Evolutionary conservation across 2,113 vertebrate genomes (phyloP), one percentile per base, ranked within the genome.

Genomic region (Amblyopsis rosae): DNA sequence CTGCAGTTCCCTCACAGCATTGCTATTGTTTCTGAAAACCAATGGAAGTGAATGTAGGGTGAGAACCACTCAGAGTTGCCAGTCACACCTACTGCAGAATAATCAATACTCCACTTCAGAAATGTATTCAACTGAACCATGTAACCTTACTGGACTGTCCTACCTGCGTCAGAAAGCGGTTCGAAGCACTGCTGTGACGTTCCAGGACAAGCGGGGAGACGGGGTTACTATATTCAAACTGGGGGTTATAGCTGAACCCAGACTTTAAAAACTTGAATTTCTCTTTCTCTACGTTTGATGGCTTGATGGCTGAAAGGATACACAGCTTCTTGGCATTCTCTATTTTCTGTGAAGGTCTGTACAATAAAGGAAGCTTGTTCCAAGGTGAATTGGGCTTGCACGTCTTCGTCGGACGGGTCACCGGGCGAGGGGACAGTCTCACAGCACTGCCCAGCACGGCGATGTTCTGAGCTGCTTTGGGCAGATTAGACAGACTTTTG

Each of bases 291-390:
- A 98, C 92, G 0, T 99, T 99, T 62, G 86, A 93, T 0, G 97
- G 97, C 77, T 98, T 99, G 86, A 99, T 94, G 1, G 96, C 96
- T 0, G 95, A 86, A 46, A 98, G 90, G 12, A 98, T 92, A 75
- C 95, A 98, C 63, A 93, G 90, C 65, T 92, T 97, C 74, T 81
- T 95, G 46, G 87, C 64, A 48, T 62, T 77, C 2, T 95, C 94
- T 4, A 81, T 88, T 15, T 92, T 92, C 58, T 77, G 92, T 0
- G 82, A 75, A 35, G 78, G 73, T 72, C 91, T 93, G 0, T 88
- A 82, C 56, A 92, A 46, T 1, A 82, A 76, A 6, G 91, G 78
- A 0, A 88, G 88, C 73, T 90, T 94, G 7, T 91, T 79, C 69
- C 87, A 93, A 2, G 88, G 5, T 0, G 74, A 75, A 0, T 32